phyloP scores from a whole-genome alignment of 2,797 vertebrate genomes.

The Lagocephalus sceleratus region DNA sequence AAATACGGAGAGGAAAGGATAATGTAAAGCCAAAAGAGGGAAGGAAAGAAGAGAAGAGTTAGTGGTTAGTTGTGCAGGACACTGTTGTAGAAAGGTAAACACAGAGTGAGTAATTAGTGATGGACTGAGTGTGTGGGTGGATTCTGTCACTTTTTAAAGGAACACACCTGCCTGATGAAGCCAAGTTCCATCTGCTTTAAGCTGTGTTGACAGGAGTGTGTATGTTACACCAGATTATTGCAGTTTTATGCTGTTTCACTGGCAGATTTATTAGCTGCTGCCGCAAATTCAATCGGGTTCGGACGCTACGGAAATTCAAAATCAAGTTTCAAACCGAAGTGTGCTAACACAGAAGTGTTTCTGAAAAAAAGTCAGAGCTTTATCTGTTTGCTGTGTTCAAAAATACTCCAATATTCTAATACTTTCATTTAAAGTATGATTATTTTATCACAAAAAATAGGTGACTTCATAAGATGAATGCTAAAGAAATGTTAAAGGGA shows the following conservation, averaged over 20 bases:
- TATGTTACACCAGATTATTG: not conserved
- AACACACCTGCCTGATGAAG: not conserved
- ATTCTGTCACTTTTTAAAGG: not conserved
- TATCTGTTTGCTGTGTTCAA: not conserved
- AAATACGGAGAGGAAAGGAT: not conserved
- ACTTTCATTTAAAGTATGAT: too few relatives aligned
- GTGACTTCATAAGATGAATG: too few relatives aligned
- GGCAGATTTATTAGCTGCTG: too few relatives aligned
- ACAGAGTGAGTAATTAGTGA: not conserved
- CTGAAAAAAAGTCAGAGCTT: too few relatives aligned
- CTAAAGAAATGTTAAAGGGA: too few relatives aligned
- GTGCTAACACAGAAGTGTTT: not conserved
- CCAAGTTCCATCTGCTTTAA: not conserved
- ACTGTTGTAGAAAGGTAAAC: constrained; percentile 1
- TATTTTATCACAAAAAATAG: too few relatives aligned
- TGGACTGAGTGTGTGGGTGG: not conserved
- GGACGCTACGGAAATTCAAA: not conserved
- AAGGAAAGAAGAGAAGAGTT: constrained; percentile 7
- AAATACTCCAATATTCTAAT: not conserved
- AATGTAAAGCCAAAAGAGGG: constrained; percentile 6
- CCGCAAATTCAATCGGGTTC: too few relatives aligned
- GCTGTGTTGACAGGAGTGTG: not conserved
- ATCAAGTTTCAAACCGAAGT: not conserved
- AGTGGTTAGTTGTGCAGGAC: constrained; percentile 43
- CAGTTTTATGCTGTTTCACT: not conserved